Conservation (phyloP, 2,797 vertebrate species). For the Labroides dimidiatus region DNA sequence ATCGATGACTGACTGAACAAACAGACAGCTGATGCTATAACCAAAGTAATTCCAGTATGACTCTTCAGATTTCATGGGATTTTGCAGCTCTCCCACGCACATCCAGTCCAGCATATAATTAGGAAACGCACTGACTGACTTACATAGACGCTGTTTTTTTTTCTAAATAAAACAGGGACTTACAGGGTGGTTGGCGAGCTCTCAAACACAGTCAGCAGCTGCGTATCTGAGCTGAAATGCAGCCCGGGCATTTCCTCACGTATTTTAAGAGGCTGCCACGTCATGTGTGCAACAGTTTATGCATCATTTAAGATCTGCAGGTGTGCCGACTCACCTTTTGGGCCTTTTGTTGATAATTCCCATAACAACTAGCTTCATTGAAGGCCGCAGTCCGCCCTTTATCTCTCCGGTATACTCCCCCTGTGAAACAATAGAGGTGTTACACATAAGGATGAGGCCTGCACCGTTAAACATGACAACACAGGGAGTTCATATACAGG, state of each 20-base stretch:
- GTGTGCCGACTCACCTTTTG: constrained; percentile 83
- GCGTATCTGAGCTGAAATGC: constrained; percentile 6
- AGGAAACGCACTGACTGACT: constrained; percentile 32
- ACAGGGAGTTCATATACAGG: not conserved
- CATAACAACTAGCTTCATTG: constrained; percentile 92
- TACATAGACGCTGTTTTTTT: constrained; percentile 40
- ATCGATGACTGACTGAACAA: constrained; percentile 28
- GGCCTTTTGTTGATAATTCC: constrained; percentile 89
- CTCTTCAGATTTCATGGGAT: constrained; percentile 65
- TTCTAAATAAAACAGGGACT: constrained; percentile 43
- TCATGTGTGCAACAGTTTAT: constrained; percentile 30
- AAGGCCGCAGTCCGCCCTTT: constrained; percentile 91
- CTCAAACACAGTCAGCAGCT: constrained; percentile 22
- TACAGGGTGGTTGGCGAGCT: constrained; percentile 26
- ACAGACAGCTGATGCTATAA: constrained; percentile 42
- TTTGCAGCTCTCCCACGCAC: constrained; percentile 62
- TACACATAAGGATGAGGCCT: constrained; percentile 32
- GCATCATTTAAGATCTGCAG: constrained; percentile 13
- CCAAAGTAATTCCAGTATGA: constrained; percentile 38
- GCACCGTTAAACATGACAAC: not conserved
- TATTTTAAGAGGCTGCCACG: constrained; percentile 32
- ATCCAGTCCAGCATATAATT: constrained; percentile 52
- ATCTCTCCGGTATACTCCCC: constrained; percentile 90
- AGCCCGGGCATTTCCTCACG: not conserved
- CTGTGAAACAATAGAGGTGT: constrained; percentile 79